phyloP scores from a whole-genome alignment of 2,888 invertebrate species.

The Trisateles emortualis region DNA sequence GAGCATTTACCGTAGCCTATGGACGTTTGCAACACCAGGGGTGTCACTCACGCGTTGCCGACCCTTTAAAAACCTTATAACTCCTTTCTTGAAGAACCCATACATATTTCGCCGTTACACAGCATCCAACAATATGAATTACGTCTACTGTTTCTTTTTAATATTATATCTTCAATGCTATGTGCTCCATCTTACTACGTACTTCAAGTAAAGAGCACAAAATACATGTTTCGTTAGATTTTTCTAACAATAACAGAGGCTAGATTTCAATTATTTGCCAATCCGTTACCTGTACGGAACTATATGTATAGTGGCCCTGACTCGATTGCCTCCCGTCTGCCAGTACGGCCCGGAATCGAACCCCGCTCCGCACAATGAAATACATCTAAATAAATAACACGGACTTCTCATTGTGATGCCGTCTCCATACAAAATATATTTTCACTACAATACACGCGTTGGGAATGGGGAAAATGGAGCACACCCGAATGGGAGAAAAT shows the following conservation, averaged over 20 bases:
- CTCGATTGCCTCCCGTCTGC: conserved; percentile 75
- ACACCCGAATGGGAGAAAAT: conserved; percentile 71
- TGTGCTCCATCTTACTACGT: conserved; percentile 37
- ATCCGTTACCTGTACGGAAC: conserved; percentile 68
- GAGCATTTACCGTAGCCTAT: no score
- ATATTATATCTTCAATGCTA: neutral
- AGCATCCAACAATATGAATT: neutral
- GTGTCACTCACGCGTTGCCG: no score
- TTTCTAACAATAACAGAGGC: conserved; percentile 58
- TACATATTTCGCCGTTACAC: no score
- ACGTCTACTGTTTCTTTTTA: neutral
- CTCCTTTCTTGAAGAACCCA: no score
- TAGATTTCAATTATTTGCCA: conserved; percentile 78
- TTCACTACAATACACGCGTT: conserved; percentile 67
- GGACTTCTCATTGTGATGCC: conserved; percentile 76
- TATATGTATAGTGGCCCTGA: conserved; percentile 58
- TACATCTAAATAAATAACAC: conserved; percentile 83
- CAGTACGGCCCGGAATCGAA: conserved; percentile 66
- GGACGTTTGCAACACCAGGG: no score
- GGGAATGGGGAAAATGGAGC: conserved; percentile 73
- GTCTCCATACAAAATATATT: conserved; percentile 79
- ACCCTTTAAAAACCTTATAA: no score
- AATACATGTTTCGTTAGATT: conserved; percentile 58
- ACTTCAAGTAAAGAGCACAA: conserved; percentile 34
- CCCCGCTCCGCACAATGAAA: conserved; percentile 69